Percentiles rank a stretch among this genome's conserved stretches.
Conservation (phyloP, 1,140 invertebrate species). For the Ceratitis capitata region DNA sequence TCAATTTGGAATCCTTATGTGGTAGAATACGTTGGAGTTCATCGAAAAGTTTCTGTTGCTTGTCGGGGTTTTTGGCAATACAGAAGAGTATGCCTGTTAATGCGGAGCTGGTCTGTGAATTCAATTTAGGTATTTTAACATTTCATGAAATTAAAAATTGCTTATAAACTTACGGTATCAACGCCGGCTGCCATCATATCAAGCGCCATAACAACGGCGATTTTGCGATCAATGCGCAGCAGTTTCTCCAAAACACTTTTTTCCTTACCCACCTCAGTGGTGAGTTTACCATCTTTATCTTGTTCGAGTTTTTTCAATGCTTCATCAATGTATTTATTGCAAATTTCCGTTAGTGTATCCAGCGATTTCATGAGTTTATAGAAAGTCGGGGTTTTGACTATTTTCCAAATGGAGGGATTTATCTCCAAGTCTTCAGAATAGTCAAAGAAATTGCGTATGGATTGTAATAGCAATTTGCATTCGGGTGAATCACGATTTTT, state of each 20-base stretch:
- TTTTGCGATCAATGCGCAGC: constrained; percentile 69
- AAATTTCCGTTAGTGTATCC: constrained; percentile 55
- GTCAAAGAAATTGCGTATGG: constrained; percentile 53
- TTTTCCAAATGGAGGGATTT: constrained; percentile 72
- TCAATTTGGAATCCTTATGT: constrained; percentile 66
- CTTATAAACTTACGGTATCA: constrained; percentile 75
- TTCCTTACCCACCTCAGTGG: constrained; percentile 67
- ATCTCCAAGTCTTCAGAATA: constrained; percentile 69
- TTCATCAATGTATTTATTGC: constrained; percentile 50
- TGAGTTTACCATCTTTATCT: constrained; percentile 48
- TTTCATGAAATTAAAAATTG: not conserved
- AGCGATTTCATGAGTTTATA: constrained; percentile 68
- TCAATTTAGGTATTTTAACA: not conserved
- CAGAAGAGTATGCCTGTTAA: constrained; percentile 43
- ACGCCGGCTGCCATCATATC: constrained; percentile 80
- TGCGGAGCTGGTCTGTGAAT: constrained; percentile 47
- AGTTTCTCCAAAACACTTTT: constrained; percentile 70
- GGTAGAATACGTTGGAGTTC: constrained; percentile 72
- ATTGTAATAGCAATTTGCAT: constrained; percentile 47
- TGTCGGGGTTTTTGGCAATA: constrained; percentile 75
- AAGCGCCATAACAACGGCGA: constrained; percentile 72
- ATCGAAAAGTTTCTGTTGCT: constrained; percentile 75
- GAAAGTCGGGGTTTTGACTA: constrained; percentile 69
- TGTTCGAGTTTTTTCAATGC: constrained; percentile 53
- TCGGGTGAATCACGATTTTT: constrained; percentile 61